A percentile compares a stretch with the other conserved stretches of the same genome.
phyloP scores from a whole-genome alignment of 2,888 invertebrate genomes.

The Oithona nana region DNA sequence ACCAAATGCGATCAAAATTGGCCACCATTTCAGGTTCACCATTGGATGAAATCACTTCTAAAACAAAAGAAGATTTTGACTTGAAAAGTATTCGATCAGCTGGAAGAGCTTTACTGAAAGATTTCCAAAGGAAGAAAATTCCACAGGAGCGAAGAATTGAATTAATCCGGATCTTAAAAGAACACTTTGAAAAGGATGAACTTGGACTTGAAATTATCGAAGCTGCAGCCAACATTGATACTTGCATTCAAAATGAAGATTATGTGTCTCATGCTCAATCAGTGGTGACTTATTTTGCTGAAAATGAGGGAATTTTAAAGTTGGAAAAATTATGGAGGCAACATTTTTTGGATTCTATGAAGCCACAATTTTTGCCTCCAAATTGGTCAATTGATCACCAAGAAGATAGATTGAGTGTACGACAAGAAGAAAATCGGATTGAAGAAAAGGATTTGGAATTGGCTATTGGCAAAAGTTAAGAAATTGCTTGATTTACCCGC shows the following conservation, averaged over 20 bases:
- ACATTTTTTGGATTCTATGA: constrained; percentile 52
- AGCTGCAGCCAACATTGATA: too few species aligned
- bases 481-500: too few species aligned
- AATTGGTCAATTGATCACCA: constrained; percentile 57
- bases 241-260: constrained; percentile 23
- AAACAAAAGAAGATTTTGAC: constrained; percentile 22
- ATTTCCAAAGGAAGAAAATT: constrained; percentile 27
- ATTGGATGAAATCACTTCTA: constrained; percentile 28
- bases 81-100: constrained; percentile 26
- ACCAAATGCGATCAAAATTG: constrained; percentile 37
- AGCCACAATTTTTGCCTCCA: constrained; percentile 46
- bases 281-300: constrained; percentile 27
- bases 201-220: constrained; percentile 34
- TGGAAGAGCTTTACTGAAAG: constrained; percentile 22
- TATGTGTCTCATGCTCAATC: constrained; percentile 28
- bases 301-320: constrained; percentile 39
- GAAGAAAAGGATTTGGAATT: background rate
- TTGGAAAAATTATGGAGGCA: constrained; percentile 54
- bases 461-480: too few species aligned
- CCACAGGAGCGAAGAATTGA: constrained; percentile 34
- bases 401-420: constrained; percentile 34
- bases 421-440: background rate
- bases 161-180: constrained; percentile 33
- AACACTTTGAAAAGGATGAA: constrained; percentile 33
- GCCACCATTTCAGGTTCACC: constrained; percentile 44